Conservation (phyloP, 2,113 vertebrate genomes). For the Archocentrus centrarchus region DNA sequence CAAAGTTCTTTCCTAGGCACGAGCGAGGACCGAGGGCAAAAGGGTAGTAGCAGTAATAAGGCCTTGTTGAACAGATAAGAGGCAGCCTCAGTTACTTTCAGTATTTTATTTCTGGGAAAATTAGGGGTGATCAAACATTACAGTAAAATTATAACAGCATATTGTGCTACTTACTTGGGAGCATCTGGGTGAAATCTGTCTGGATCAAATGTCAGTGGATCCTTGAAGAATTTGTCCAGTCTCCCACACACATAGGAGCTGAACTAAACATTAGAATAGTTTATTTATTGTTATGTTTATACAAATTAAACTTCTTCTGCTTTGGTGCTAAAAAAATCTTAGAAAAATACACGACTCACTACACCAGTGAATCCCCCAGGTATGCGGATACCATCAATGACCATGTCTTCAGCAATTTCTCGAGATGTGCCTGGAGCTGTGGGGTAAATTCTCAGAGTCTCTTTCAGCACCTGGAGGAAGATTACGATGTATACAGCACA, state of each 20-base stretch:
- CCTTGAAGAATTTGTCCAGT: constrained; percentile 89
- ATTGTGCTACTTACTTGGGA: constrained; percentile 83
- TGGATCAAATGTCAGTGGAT: constrained; percentile 90
- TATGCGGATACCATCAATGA: constrained; percentile 82
- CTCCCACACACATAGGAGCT: constrained; percentile 84
- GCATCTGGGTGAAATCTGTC: constrained; percentile 89
- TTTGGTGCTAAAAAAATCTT: neutral
- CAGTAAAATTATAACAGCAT: too few species aligned
- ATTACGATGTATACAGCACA: neutral
- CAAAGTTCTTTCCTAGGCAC: constrained; percentile 89
- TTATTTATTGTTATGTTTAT: neutral
- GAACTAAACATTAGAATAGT: constrained; percentile 76
- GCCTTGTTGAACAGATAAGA: constrained; percentile 60
- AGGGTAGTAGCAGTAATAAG: constrained; percentile 87
- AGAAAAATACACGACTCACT: constrained; percentile 48
- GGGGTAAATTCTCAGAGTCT: constrained; percentile 88
- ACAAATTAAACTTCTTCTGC: neutral
- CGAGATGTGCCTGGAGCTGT: constrained; percentile 83
- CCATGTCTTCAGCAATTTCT: constrained; percentile 75
- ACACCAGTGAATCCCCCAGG: constrained; percentile 61
- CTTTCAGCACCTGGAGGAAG: constrained; percentile 87
- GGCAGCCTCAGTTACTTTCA: neutral
- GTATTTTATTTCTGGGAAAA: neutral
- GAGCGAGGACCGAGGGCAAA: constrained; percentile 90
- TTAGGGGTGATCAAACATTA: neutral